Evolutionary conservation across 2,113 vertebrate genomes (phyloP).

Genomic region (Etia nguti): DNA sequence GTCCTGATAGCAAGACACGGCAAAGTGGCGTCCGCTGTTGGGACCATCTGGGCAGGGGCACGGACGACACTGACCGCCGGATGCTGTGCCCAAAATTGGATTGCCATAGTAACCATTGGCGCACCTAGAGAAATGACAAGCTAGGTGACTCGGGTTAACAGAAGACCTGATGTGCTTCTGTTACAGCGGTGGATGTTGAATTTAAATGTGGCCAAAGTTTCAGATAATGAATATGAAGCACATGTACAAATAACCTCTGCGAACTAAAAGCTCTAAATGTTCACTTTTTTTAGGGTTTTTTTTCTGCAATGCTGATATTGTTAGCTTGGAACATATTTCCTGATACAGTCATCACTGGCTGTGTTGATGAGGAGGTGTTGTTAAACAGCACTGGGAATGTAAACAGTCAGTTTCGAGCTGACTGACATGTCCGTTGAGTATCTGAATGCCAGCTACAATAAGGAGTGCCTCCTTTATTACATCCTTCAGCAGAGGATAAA

Average conservation of each 20-base stretch:
- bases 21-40: conserved; percentile 82
- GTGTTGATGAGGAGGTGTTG: not conserved
- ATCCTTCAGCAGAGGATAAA: no score
- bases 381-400: not conserved
- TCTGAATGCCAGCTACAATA: not conserved
- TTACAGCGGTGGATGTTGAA: not conserved
- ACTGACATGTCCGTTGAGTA: not conserved
- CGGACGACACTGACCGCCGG: conserved; percentile 83
- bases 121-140: conserved; percentile 70
- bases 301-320: not conserved
- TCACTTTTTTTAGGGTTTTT: fast-evolving
- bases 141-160: not conserved
- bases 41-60: conserved; percentile 93
- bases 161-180: not conserved
- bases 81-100: conserved; percentile 72
- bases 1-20: conserved; percentile 90
- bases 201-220: not conserved
- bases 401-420: not conserved
- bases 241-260: not conserved
- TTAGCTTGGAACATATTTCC: not conserved
- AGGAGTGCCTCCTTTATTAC: not conserved
- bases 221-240: not conserved
- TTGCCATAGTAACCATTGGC: conserved; percentile 85
- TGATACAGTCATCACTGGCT: not conserved
- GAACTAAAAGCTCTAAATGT: not conserved